Conservation (phyloP, 2,113 vertebrate species). For the Pteronura brasiliensis region DNA sequence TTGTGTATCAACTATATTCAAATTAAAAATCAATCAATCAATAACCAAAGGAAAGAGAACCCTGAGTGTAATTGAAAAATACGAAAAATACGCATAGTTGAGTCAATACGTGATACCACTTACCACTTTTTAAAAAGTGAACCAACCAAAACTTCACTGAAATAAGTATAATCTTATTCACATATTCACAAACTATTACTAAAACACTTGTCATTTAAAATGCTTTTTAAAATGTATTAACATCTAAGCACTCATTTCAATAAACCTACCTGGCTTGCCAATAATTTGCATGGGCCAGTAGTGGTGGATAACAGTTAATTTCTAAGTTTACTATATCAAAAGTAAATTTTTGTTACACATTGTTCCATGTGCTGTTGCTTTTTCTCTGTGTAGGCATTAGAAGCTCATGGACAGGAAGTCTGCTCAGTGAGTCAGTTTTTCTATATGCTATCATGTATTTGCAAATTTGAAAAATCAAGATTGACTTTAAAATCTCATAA, state of each 20-base stretch:
- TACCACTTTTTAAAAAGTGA: not conserved
- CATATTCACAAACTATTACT: not conserved
- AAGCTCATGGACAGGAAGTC: not conserved
- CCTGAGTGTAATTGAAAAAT: not conserved
- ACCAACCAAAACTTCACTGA: not conserved
- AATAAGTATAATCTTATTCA: not conserved
- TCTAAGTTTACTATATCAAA: not conserved
- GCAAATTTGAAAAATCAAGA: not conserved
- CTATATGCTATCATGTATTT: not conserved
- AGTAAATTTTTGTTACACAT: not conserved
- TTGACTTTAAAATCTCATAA: not conserved
- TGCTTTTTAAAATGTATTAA: not conserved
- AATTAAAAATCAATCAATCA: not conserved
- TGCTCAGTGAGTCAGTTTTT: not conserved
- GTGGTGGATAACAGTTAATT: not conserved
- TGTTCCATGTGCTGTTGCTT: not conserved
- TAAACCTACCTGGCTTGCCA: not conserved
- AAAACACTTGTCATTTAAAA: not conserved
- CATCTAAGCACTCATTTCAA: not conserved
- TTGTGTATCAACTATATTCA: not conserved
- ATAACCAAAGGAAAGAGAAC: not conserved
- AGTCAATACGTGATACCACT: not conserved
- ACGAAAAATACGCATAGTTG: not conserved
- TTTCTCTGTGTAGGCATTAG: fast-evolving
- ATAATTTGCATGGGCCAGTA: not conserved